Conservation (phyloP, 2,113 vertebrate species). For the Gambusia affinis region DNA sequence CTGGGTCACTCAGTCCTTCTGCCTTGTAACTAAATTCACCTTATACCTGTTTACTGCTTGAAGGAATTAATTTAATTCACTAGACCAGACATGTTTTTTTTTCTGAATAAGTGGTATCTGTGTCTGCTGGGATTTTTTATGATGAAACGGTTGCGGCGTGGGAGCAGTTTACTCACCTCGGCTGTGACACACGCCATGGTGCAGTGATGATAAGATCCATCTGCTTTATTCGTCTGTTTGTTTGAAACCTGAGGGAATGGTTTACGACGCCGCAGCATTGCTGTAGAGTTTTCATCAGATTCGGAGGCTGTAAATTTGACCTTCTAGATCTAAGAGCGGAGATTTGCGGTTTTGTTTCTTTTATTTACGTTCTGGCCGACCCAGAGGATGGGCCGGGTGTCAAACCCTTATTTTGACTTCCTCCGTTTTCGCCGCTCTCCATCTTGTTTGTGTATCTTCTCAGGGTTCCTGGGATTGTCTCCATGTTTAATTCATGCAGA, state of each 20-base stretch:
- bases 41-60: background rate
- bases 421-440: background rate
- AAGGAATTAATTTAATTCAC: background rate
- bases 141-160: conserved; percentile 20
- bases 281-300: background rate
- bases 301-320: background rate
- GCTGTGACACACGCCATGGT: conserved; percentile 1
- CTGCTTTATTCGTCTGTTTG: conserved; percentile 34
- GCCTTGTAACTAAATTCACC: conserved; percentile 12
- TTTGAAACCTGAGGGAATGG: conserved; percentile 43
- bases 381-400: conserved; percentile 1
- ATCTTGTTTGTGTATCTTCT: conserved; percentile 30
- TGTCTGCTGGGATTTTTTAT: conserved; percentile 2
- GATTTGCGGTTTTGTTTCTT: background rate
- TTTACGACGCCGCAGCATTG: conserved; percentile 10
- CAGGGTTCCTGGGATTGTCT: conserved; percentile 44
- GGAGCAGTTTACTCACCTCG: conserved; percentile 35
- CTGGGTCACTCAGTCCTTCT: conserved; percentile 50
- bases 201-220: conserved; percentile 6
- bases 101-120: conserved; percentile 26
- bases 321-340: background rate
- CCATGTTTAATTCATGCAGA: conserved; percentile 64
- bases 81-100: background rate
- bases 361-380: conserved; percentile 9
- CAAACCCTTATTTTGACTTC: conserved; percentile 26